A percentile compares a stretch with the other conserved stretches of the same genome.
Evolutionary conservation across 2,888 invertebrate species (phyloP).

Genomic region (Nemurella pictetii): DNA sequence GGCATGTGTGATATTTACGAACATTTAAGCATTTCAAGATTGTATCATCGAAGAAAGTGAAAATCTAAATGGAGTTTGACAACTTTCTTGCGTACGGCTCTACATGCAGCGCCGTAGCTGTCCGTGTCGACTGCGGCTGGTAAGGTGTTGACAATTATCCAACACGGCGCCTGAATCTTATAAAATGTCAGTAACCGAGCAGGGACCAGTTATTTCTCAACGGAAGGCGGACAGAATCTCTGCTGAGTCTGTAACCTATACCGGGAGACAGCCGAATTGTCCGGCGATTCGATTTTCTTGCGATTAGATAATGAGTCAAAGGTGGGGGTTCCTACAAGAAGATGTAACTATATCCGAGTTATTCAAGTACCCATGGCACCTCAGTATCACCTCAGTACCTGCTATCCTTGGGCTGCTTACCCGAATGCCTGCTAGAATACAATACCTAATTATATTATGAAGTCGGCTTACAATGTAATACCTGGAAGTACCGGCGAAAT

Average conservation of each 20-base stretch:
- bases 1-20: not conserved
- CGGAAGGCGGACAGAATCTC: not conserved
- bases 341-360: too few relatives aligned
- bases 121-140: not conserved
- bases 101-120: not conserved
- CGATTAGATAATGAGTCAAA: too few relatives aligned
- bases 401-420: too few relatives aligned
- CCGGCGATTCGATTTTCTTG: too few relatives aligned
- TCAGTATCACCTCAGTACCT: too few relatives aligned
- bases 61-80: conserved; percentile 30
- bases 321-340: too few relatives aligned
- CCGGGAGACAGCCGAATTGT: too few relatives aligned
- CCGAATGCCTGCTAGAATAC: too few relatives aligned
- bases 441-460: too few relatives aligned
- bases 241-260: not conserved
- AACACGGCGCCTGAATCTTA: not conserved
- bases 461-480: too few relatives aligned
- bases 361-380: too few relatives aligned
- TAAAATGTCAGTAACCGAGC: not conserved
- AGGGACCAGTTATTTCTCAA: not conserved
- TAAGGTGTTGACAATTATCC: not conserved
- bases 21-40: not conserved
- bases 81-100: conserved; percentile 21
- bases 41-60: conserved; percentile 31
- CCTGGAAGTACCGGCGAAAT: too few relatives aligned